Conservation (phyloP, 2,888 invertebrate species). For the Anthophora plumipes region DNA sequence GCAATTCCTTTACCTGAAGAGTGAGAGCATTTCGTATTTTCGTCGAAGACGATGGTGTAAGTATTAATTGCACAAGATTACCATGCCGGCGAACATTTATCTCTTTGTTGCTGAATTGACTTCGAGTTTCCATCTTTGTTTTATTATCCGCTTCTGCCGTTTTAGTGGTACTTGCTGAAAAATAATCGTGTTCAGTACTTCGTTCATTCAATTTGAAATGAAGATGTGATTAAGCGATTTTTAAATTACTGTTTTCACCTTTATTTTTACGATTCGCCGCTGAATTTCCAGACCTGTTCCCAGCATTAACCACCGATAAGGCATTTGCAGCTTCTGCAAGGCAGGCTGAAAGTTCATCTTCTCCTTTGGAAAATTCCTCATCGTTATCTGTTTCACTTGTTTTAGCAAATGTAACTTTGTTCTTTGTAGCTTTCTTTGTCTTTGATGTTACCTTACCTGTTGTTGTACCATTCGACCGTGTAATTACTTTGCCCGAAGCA, state of each 20-base stretch:
- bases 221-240: slow-evolving; percentile 15
- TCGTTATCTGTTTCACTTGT: slow-evolving; percentile 61
- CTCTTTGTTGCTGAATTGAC: slow-evolving; percentile 84
- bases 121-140: slow-evolving; percentile 72
- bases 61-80: slow-evolving; percentile 88
- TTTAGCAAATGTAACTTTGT: slow-evolving; percentile 75
- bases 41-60: slow-evolving; percentile 86
- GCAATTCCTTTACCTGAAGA: slow-evolving; percentile 85
- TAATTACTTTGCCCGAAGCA: slow-evolving; percentile 66
- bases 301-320: slow-evolving; percentile 76
- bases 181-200: slow-evolving; percentile 21
- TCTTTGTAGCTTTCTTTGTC: slow-evolving; percentile 76
- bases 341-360: slow-evolving; percentile 82
- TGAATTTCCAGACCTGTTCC: slow-evolving; percentile 68
- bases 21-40: slow-evolving; percentile 88
- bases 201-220: neutral
- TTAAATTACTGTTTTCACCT: slow-evolving; percentile 65
- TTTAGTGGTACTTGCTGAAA: slow-evolving; percentile 69
- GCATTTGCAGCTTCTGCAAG: slow-evolving; percentile 83
- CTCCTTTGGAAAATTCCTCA: slow-evolving; percentile 73
- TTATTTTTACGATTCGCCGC: slow-evolving; percentile 74
- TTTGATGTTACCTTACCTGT: slow-evolving; percentile 74
- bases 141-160: slow-evolving; percentile 69
- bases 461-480: slow-evolving; percentile 70
- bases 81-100: slow-evolving; percentile 87